Evolutionary conservation across 2,888 invertebrate species (phyloP), one percentile per base, ranked within the genome.

Genomic region (Bugula neritina): DNA sequence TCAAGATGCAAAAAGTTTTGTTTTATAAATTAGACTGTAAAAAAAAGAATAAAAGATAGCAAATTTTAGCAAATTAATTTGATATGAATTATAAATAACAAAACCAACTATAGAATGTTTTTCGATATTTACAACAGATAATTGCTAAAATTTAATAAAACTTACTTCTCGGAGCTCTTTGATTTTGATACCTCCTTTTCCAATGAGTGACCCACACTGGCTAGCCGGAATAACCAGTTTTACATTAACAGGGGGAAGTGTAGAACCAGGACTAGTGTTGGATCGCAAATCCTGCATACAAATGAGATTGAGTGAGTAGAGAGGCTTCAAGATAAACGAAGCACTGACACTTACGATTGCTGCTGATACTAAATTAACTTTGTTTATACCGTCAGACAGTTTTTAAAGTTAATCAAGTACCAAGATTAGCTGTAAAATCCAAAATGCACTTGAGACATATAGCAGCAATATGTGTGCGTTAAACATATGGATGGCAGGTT

Each of bases 171-270:
- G 89, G 83, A 99, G 99, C 87, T 99, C 98, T 87, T 99, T 99
- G 85, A 99, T 99, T 88, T 99, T 99, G 79, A 95, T 93, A 78
- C 99, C 99, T 75, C 97, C 97, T 85, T 99, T 99, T 84, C 99
- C 99, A 86, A 99, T 99, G 81, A 99, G 90, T 43, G 97, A 98
- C 79, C 99, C 99, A 87, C 99, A 99, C 86, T 99, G 99, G 79
- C 95, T 96, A 73, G 99, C 99, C 71, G 99, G 99, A 79, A 99
- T 96, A 84, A 99, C 97, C 83, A 99, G 90, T 78, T 98, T 90
- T 81, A 99, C 89, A 21, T 95, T 95, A 84, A 96, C 94, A 69
- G 97, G 97, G 69, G 97, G 94, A 83, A 27, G 70, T 1, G 70
- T 25, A 23, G 54, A 54, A 5, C 70, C 70, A 3, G 70, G 70